Evolutionary conservation across 2,797 vertebrate species (phyloP).

Genomic region (Gymnoscopelus braueri): DNA sequence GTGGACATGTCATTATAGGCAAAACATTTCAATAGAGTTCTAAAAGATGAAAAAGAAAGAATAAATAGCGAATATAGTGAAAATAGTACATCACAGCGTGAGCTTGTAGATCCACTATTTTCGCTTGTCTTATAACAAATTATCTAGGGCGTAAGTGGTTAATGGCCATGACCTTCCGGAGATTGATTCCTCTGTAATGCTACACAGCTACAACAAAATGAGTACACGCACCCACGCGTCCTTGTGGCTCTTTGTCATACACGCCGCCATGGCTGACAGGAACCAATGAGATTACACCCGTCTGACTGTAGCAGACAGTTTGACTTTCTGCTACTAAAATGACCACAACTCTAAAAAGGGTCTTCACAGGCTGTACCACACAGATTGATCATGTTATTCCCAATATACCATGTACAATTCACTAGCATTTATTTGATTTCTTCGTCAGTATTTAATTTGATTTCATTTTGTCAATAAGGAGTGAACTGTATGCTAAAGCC

Average conservation of each 20-base stretch:
- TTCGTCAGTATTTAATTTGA: slow-evolving; percentile 20
- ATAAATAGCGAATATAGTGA: no score
- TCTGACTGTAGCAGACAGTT: slow-evolving; percentile 22
- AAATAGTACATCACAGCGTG: no score
- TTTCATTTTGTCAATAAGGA: slow-evolving; percentile 21
- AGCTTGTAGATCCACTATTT: no score
- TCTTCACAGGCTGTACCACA: background rate
- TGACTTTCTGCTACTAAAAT: slow-evolving; percentile 12
- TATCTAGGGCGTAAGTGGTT: background rate
- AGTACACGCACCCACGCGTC: background rate
- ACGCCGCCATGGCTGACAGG: slow-evolving; percentile 28
- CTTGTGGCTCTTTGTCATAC: background rate
- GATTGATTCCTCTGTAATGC: slow-evolving; percentile 27
- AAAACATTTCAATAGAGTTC: no score
- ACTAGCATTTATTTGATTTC: slow-evolving; percentile 18
- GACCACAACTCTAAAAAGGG: slow-evolving; percentile 12
- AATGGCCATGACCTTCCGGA: slow-evolving; percentile 19
- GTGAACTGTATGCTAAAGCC: slow-evolving; percentile 36
- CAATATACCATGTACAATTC: slow-evolving; percentile 1
- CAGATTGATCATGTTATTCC: background rate
- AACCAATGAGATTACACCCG: slow-evolving; percentile 36
- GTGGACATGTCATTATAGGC: no score
- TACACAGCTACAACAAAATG: background rate
- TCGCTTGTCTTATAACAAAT: no score
- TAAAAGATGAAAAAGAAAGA: no score